Percentiles rank a stretch among this genome's conserved stretches.
These are phyloP conservation scores for Garrulus glandarius DNA, from an alignment of 2,797 vertebrate species.

Conservation along the genomic window DNA sequence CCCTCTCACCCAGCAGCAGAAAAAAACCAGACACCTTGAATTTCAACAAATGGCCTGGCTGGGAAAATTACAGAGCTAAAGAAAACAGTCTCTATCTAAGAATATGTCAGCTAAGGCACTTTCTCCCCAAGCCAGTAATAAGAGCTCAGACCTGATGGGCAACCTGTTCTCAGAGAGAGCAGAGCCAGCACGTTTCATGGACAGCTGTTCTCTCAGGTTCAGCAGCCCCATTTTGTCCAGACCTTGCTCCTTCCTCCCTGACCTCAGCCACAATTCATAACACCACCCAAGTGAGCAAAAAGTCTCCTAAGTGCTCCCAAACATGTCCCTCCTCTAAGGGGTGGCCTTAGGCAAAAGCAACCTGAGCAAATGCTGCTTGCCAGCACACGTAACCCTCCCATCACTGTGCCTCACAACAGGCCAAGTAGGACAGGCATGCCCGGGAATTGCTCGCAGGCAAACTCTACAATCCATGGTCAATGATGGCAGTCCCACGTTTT, in stretches of 20 bases:
- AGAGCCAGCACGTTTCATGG: accelerated
- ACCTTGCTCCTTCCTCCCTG: background rate
- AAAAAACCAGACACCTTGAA: background rate
- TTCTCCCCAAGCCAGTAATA: background rate
- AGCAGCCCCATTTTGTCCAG: background rate
- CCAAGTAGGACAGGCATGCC: background rate
- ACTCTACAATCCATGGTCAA: background rate
- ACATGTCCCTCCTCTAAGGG: background rate
- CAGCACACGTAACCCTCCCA: background rate
- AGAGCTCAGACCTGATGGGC: background rate
- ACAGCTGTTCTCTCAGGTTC: background rate
- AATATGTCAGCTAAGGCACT: background rate
- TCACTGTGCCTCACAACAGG: background rate
- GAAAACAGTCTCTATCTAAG: background rate
- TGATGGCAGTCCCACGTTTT: accelerated
- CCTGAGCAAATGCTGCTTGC: background rate
- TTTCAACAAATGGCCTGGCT: background rate
- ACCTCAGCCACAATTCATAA: background rate
- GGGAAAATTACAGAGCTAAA: background rate
- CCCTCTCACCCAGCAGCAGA: background rate
- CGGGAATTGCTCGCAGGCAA: background rate
- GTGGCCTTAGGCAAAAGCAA: background rate
- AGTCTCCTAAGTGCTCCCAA: background rate
- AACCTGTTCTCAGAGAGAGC: background rate
- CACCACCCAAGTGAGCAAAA: background rate